A percentile compares a stretch with the other conserved stretches of the same genome.
These are phyloP conservation scores for Agrilus mali DNA, from an alignment of 2,888 invertebrate genomes.

Conservation along the genomic window DNA sequence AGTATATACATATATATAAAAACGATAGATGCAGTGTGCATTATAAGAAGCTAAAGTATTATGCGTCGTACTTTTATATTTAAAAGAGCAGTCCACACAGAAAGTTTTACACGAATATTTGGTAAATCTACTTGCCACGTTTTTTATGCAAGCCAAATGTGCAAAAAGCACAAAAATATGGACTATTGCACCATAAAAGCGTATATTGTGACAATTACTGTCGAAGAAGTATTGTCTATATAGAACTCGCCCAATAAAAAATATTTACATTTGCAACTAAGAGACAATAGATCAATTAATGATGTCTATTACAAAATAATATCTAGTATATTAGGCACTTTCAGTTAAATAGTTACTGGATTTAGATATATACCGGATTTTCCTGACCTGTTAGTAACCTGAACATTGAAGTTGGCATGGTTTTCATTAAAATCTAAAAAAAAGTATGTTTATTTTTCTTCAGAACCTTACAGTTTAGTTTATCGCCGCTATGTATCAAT, in stretches of 20 bases:
- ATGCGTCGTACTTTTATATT: too few species aligned
- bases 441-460: neutral
- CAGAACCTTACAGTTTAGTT: neutral
- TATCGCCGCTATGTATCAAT: neutral
- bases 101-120: too few species aligned
- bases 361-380: slow-evolving; percentile 95
- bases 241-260: slow-evolving; percentile 27
- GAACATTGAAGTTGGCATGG: slow-evolving; percentile 99
- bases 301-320: slow-evolving; percentile 14
- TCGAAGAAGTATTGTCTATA: slow-evolving; percentile 35
- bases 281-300: slow-evolving; percentile 26
- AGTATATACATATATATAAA: too few species aligned
- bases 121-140: too few species aligned
- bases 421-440: slow-evolving; percentile 94
- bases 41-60: too few species aligned
- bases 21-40: too few species aligned
- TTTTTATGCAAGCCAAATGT: too few species aligned
- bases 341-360: slow-evolving; percentile 34
- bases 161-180: slow-evolving; percentile 25
- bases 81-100: too few species aligned
- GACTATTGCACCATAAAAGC: slow-evolving; percentile 30
- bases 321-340: slow-evolving; percentile 47
- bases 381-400: slow-evolving; percentile 97
- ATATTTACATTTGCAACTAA: slow-evolving; percentile 35
- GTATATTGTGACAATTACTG: slow-evolving; percentile 19